Evolutionary conservation across 2,888 invertebrate genomes (phyloP).

Genomic region (Listrodromus nycthemerus): DNA sequence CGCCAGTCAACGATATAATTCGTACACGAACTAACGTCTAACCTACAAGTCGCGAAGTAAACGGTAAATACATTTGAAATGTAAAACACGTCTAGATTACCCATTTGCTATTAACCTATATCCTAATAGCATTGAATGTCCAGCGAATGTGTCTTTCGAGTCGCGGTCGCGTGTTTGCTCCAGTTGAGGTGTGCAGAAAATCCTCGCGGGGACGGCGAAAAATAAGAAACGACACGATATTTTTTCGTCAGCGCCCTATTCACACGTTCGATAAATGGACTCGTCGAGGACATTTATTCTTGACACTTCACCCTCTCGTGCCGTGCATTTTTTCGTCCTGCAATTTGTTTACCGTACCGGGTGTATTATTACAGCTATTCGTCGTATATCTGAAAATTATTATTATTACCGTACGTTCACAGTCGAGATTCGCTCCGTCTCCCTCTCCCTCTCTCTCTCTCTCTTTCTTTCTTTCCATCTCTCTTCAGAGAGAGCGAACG

Average conservation of each 20-base stretch:
- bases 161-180: constrained; percentile 16
- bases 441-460: background rate
- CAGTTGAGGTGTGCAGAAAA: constrained; percentile 21
- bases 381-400: constrained; percentile 32
- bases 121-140: background rate
- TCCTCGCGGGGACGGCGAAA: constrained; percentile 1
- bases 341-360: background rate
- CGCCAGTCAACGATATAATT: background rate
- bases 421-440: background rate
- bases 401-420: constrained; percentile 23
- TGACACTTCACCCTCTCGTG: background rate
- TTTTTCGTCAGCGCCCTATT: constrained; percentile 15
- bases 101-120: constrained; percentile 9
- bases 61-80: constrained; percentile 1
- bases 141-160: background rate
- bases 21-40: background rate
- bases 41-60: constrained; percentile 2
- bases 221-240: background rate
- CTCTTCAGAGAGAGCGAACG: background rate
- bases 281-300: background rate
- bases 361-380: constrained; percentile 38
- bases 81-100: constrained; percentile 16
- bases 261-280: background rate
- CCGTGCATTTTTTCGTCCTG: constrained; percentile 13
- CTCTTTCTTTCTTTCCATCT: no score